Base-by-base conservation (phyloP, 2,888 invertebrate species). In the Ophion costatus region DNA sequence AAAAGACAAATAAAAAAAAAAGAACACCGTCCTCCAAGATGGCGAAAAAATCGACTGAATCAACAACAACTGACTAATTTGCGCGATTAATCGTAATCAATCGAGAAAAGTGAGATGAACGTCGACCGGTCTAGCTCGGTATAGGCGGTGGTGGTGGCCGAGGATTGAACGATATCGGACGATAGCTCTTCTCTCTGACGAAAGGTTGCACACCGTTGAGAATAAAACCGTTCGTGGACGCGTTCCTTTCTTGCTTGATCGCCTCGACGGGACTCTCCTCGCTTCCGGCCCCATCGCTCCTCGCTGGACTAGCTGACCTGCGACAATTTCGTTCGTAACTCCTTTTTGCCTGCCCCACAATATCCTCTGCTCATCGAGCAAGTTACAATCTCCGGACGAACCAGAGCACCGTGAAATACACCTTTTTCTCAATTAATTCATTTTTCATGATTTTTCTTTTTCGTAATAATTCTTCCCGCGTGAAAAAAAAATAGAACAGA, bases 141-240 rank as follows among this genome's bases (percentile, higher is more conserved):
- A 84, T 64, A 51, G 84, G 80, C 75, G 84, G 80, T 73, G 88
- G 85, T 57, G 88, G 85, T 82, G 92, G 89, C 57, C 89, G 91
- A 74, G 94, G 94, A 85, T 94, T 94, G 89, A 94, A 94, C 63
- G 92, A 91, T 85, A 94, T 94, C 42, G 94, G 94, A 84, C 94
- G 93, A 88, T 94, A 94, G 66, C 92, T 93, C 90, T 94, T 94
- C 76, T 91, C 91, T 73, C 92, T 90, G 63, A 92, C 92, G 87
- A 94, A 94, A 45, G 94, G 94, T 87, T 94, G 93, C 45, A 93
- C 88, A 70, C 89, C 89, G 88, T 89, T 91, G n/a, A 91, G 81
- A 45, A 90, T 84, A 74, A 92, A 91, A 78, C 89, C 90, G 77
- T 88, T 90, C 22, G 81, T 80, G 11, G 88, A 85, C 51, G 85